Conservation (phyloP, 2,888 invertebrate genomes). For the Euzetes globulus region DNA sequence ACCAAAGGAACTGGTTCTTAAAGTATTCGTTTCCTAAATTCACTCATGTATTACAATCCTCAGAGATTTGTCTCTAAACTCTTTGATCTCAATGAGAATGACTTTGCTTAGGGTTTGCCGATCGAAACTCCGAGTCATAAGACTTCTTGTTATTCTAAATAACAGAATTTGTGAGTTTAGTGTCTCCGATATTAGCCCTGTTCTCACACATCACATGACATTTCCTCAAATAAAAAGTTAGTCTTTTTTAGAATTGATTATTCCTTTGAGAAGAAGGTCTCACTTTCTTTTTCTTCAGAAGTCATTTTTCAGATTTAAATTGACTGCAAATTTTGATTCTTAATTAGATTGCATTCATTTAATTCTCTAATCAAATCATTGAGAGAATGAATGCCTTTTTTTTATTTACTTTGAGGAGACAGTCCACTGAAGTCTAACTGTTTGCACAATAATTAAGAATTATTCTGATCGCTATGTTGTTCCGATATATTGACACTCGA, state of each 20-base stretch:
- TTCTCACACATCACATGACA: no score
- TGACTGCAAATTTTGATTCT: background rate
- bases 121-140: background rate
- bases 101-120: background rate
- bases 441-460: background rate
- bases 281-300: background rate
- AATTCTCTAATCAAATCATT: conserved; percentile 21
- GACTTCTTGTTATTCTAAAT: background rate
- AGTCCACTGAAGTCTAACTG: background rate
- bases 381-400: background rate
- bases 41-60: conserved; percentile 1
- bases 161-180: background rate
- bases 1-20: no score
- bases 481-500: background rate
- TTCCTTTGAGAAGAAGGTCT: conserved; percentile 2
- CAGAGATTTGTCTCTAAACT: conserved; percentile 2
- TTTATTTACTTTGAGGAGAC: background rate
- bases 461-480: background rate
- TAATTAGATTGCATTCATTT: conserved; percentile 16
- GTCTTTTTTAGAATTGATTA: conserved; percentile 15
- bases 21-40: background rate
- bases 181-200: background rate
- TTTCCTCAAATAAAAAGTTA: background rate
- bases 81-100: conserved; percentile 4
- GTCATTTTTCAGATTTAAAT: background rate